These are phyloP conservation scores for Drosophila kikkawai DNA, from an alignment of 1,140 invertebrate genomes.

Conservation along the genomic window DNA sequence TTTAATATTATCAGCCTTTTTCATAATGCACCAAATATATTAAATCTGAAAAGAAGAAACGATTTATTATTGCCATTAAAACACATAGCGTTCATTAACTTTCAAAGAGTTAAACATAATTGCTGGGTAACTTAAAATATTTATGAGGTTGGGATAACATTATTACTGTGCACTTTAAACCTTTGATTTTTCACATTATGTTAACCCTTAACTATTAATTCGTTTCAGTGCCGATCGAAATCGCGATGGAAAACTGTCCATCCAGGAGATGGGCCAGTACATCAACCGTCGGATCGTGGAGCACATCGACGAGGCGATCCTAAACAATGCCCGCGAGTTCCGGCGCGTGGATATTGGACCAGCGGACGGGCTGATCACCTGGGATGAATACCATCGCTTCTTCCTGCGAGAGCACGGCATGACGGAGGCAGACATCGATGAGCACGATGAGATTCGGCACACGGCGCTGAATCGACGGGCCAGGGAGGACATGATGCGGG, in stretches of 20 bases:
- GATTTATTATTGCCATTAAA: background rate
- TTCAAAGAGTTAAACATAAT: background rate
- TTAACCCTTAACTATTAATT: background rate
- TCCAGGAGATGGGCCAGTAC: slow-evolving; percentile 90
- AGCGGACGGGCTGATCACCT: slow-evolving; percentile 91
- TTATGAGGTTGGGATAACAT: too few species aligned
- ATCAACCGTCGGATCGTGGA: slow-evolving; percentile 91
- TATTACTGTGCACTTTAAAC: too few species aligned
- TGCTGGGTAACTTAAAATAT: background rate
- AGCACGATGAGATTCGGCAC: slow-evolving; percentile 89
- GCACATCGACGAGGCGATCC: slow-evolving; percentile 90
- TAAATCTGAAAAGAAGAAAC: background rate
- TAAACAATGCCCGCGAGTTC: slow-evolving; percentile 91
- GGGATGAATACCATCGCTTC: slow-evolving; percentile 92
- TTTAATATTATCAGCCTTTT: background rate
- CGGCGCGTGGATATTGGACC: slow-evolving; percentile 90
- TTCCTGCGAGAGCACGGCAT: slow-evolving; percentile 90
- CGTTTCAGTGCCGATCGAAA: slow-evolving; percentile 89
- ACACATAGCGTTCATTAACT: background rate
- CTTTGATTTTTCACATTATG: background rate
- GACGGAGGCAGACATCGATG: slow-evolving; percentile 87
- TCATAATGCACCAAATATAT: background rate
- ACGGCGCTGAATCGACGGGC: slow-evolving; percentile 84
- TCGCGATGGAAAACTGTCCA: slow-evolving; percentile 87
- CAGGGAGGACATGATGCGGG: slow-evolving; percentile 89